Percentiles rank a stretch among this genome's conserved stretches.
Evolutionary conservation across 2,797 vertebrate genomes (phyloP).

Genomic region (Pseudotriccus pelzelni): DNA sequence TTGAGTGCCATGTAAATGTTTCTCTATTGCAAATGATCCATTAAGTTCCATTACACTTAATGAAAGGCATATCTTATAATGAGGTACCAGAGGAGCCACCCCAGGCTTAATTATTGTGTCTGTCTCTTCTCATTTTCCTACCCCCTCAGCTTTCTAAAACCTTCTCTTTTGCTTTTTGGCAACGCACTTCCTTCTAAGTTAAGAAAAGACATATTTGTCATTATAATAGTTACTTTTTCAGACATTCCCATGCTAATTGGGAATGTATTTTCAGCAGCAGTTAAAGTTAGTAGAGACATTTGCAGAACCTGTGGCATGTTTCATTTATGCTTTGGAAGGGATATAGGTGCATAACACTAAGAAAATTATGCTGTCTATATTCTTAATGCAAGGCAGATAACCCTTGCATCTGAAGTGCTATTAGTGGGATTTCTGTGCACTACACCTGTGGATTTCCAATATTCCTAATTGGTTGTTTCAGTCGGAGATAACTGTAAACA

Average conservation of each 20-base stretch:
- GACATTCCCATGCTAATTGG: constrained; percentile 32
- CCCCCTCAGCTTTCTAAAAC: constrained; percentile 10
- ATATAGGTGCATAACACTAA: background rate
- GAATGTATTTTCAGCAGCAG: constrained; percentile 20
- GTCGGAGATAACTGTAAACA: background rate
- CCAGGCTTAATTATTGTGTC: constrained; percentile 30
- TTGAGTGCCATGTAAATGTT: background rate
- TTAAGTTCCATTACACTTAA: constrained; percentile 57
- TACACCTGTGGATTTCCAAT: background rate
- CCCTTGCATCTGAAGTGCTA: background rate
- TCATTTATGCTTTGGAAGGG: background rate
- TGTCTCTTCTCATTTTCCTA: constrained; percentile 20
- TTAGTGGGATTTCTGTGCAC: background rate
- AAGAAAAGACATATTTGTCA: background rate
- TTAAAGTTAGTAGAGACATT: background rate
- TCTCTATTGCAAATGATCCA: constrained; percentile 36
- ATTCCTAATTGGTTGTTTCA: background rate
- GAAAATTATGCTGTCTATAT: background rate
- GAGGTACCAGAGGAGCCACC: constrained; percentile 20
- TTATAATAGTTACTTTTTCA: background rate
- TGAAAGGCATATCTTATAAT: constrained; percentile 31
- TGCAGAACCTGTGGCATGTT: background rate
- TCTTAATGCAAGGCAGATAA: background rate
- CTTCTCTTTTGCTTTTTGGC: background rate
- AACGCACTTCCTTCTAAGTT: background rate